Evolutionary conservation across 2,888 invertebrate species (phyloP).

Genomic region (Drosophila anceps): DNA sequence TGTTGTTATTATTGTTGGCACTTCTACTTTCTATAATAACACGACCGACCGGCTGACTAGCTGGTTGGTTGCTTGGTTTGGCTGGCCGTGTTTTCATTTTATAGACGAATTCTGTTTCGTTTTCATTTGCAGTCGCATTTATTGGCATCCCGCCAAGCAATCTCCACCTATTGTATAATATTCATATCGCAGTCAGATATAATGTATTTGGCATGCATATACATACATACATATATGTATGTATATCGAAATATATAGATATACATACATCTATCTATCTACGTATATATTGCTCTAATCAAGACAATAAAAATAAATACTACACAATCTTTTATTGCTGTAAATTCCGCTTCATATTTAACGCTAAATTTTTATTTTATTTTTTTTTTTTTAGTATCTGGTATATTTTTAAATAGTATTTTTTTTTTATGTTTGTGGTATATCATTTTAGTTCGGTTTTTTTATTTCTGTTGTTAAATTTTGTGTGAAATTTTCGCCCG

Average conservation of each 20-base stretch:
- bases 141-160: conserved; percentile 76
- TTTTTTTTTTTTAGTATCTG: conserved; percentile 23
- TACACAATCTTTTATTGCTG: conserved; percentile 50
- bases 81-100: conserved; percentile 34
- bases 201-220: conserved; percentile 17
- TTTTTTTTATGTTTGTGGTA: conserved; percentile 10
- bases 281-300: conserved; percentile 59
- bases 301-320: conserved; percentile 76
- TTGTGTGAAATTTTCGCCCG: conserved; percentile 44
- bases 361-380: conserved; percentile 26
- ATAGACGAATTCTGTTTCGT: conserved; percentile 45
- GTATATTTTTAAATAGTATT: conserved; percentile 28
- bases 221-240: neutral
- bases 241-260: conserved; percentile 13
- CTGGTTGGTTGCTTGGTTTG: conserved; percentile 3
- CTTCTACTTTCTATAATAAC: conserved; percentile 60
- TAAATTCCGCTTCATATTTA: conserved; percentile 49
- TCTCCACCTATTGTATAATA: conserved; percentile 67
- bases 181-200: conserved; percentile 59
- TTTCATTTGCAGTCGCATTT: conserved; percentile 70
- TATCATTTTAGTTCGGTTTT: conserved; percentile 3
- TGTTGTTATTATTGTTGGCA: conserved; percentile 43
- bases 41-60: conserved; percentile 23
- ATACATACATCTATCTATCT: neutral
- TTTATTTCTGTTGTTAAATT: conserved; percentile 27